Percentiles rank a stretch among this genome's conserved stretches.
Conservation (phyloP, 2,888 invertebrate species). For the Drosophila nr. medialis region DNA sequence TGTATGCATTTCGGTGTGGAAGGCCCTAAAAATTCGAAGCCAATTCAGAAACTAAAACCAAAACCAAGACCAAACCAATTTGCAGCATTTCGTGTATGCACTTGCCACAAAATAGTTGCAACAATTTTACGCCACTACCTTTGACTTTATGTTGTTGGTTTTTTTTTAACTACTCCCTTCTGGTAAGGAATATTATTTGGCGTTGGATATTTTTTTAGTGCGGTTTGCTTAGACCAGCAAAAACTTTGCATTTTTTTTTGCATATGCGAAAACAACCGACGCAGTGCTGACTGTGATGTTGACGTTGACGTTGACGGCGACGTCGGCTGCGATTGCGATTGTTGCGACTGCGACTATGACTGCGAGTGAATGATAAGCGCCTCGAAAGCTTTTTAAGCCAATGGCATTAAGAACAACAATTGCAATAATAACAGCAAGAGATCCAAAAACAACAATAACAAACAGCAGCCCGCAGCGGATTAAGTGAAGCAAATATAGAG, state of each 20-base stretch:
- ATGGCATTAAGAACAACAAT: slow-evolving; percentile 52
- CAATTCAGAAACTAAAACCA: slow-evolving; percentile 18
- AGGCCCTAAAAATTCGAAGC: slow-evolving; percentile 20
- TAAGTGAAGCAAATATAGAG: slow-evolving; percentile 39
- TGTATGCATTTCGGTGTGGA: background rate
- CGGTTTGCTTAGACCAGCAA: slow-evolving; percentile 40
- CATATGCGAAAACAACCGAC: slow-evolving; percentile 55
- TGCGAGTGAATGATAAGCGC: slow-evolving; percentile 63
- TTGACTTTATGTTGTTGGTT: slow-evolving; percentile 29
- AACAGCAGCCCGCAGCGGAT: slow-evolving; percentile 33
- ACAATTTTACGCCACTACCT: slow-evolving; percentile 32
- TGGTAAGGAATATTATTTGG: slow-evolving; percentile 1
- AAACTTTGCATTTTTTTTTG: slow-evolving; percentile 37
- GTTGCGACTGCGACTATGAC: slow-evolving; percentile 13
- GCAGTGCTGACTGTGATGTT: background rate
- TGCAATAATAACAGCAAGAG: slow-evolving; percentile 22
- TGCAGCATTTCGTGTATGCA: slow-evolving; percentile 63
- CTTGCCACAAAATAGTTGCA: slow-evolving; percentile 63
- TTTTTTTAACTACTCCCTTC: slow-evolving; percentile 5
- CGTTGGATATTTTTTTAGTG: slow-evolving; percentile 7
- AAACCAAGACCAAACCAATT: slow-evolving; percentile 64
- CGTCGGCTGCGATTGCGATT: slow-evolving; percentile 5
- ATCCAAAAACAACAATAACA: slow-evolving; percentile 6
- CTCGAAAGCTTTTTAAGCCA: slow-evolving; percentile 63
- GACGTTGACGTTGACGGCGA: slow-evolving; percentile 5